Percentiles rank a stretch among this genome's conserved stretches.
Evolutionary conservation across 2,797 vertebrate species (phyloP).

Genomic region (Molossus alvarezi): DNA sequence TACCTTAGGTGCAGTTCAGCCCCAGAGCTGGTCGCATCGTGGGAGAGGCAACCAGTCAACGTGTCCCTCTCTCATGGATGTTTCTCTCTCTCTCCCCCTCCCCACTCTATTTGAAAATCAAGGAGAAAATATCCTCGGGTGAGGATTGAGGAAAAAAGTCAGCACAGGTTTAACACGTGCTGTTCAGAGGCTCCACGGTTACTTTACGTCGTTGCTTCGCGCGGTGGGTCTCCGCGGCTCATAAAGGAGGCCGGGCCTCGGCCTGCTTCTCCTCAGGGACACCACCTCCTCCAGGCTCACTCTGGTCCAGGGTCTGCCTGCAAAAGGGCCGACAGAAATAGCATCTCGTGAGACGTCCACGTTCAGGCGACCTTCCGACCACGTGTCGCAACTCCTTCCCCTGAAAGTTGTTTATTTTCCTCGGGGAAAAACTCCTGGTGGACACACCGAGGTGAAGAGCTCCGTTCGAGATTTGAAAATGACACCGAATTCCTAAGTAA

Average conservation of each 20-base stretch:
- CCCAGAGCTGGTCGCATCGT: too few species aligned
- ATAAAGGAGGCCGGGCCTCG: not conserved
- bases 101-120: too few species aligned
- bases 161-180: too few species aligned
- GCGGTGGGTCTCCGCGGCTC: not conserved
- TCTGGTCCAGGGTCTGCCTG: not conserved
- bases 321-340: not conserved
- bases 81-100: too few species aligned
- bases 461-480: slow-evolving; percentile 1
- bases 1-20: too few species aligned
- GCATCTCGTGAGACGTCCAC: not conserved
- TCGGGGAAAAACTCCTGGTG: not conserved
- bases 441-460: not conserved
- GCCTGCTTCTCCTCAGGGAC: not conserved
- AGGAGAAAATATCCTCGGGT: too few species aligned
- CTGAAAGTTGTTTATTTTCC: not conserved
- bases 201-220: not conserved
- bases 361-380: not conserved
- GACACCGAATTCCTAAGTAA: not conserved
- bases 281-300: not conserved
- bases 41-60: too few species aligned
- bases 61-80: too few species aligned
- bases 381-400: not conserved
- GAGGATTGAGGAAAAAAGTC: too few species aligned
- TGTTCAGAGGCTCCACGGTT: too few species aligned